Base-by-base conservation (phyloP, 2,797 vertebrate genomes). In the Xiphorhynchus erythropygius region DNA sequence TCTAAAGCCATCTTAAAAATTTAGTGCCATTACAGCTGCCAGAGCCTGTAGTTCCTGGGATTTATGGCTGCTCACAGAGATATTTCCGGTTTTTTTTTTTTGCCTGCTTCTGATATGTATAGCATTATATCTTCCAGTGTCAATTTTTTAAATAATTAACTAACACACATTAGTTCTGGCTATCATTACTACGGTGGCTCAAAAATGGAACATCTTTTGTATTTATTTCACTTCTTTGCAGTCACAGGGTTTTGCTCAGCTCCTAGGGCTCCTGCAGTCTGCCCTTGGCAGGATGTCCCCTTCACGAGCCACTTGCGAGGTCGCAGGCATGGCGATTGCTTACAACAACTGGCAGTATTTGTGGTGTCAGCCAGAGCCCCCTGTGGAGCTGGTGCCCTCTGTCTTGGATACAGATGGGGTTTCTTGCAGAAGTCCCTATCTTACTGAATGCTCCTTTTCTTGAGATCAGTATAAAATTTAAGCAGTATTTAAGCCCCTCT, bases 1-100 rank as follows among this genome's bases (percentile, higher is more conserved):
- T 85, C 39, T 88, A 81, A 91, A 88, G 35, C 24, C 47, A 35
- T 81, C 69, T 84, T 78, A 78, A 94, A 88, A 90, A 88, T 60
- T 15, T 50, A 44, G 35, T 84, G 63, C 41, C 32, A 37, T 88
- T 88, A 76, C 25, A 84, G 70, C 44, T 96, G 57, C 23, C 83
- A 69, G 47, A 64, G 25, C 6, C 65, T 91, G n/a, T 87, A 65
- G 32, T 84, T 94, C 63, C 74, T 78, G n/a, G 59, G 42, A 88
- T 94, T 91, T 91, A 78, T 88, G 10, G 22, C 35, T 73, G 25
- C 27, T 73, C 15, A 76, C 47, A 79, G 55, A 81, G 86, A 78
- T 18, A 39, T 28, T 67, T 83, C 47, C 9, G 35, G 7, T 35
- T 74, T 23, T 64, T 74, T 28, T 64, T 74, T 22, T 71, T 73